Base-by-base conservation (phyloP, 2,888 invertebrate genomes). In the Stratiomys singularior region DNA sequence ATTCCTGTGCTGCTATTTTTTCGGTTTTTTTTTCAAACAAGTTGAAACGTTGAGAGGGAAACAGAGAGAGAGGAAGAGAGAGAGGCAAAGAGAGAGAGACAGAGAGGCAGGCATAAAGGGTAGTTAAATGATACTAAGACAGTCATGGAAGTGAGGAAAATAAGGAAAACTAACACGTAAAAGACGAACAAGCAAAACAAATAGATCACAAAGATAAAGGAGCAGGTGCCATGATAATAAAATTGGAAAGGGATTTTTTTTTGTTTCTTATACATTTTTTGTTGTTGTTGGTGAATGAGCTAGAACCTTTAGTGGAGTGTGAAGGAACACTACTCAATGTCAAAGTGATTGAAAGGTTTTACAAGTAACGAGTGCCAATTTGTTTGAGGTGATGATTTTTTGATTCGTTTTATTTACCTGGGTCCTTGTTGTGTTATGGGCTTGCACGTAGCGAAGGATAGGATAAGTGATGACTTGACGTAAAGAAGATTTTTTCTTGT, bases 381-480 rank as follows among this genome's bases (percentile, higher is more conserved):
- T 69, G 69, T 69, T 69, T 69, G 69, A 69, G 46, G 69, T 69
- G 69, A 69, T 69, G 69, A 69, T 69, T 69, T 46, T 21, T 69
- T 69, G 69, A 69, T 46, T 69, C 47, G 44, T 69, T 69, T 63
- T 25, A 25, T 63, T 63, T 25, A 23, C 63, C 63, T 63, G 37
- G 37, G 37, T 5, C 9, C 9, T 37, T 3, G 37, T 37, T 37
- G 3, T 37, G 9, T 37, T 37, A 5, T 37, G 5, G 37, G 37
- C 9, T 37, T 37, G 37, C 9, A 37, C 37, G 37, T 37, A 37
- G 9, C 37, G 9, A 37, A 37, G 9, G n/a, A n/a, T 5, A 37
- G 37, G 37, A 37, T 37, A 37, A 37, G 37, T 37, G 37, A 37
- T 37, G 37, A 37, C 5, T 3, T 37, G 37, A 37, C 37, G 37